Evolutionary conservation across 2,888 invertebrate species (phyloP).

Genomic region (Epinotia demarniana): DNA sequence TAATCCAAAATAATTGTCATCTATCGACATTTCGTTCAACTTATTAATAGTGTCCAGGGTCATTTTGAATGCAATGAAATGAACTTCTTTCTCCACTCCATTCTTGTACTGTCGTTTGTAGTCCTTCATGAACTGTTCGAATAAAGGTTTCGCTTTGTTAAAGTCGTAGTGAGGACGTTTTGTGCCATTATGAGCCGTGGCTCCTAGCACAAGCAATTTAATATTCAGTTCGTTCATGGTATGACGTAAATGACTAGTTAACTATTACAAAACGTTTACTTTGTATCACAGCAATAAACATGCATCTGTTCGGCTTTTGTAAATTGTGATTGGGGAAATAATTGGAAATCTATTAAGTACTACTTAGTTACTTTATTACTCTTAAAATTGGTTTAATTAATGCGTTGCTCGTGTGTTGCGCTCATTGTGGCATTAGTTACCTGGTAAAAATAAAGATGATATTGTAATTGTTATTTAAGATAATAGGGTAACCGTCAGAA

Average conservation of each 20-base stretch:
- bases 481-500: no score
- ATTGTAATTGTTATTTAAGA: background rate
- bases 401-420: background rate
- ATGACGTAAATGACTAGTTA: background rate
- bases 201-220: background rate
- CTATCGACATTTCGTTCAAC: slow-evolving; percentile 46
- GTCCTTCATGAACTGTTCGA: slow-evolving; percentile 17
- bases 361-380: background rate
- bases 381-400: background rate
- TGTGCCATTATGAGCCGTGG: background rate
- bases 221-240: background rate
- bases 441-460: background rate
- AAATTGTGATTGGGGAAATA: background rate
- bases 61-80: slow-evolving; percentile 25
- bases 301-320: background rate
- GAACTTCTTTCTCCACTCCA: slow-evolving; percentile 1
- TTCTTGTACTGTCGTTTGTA: slow-evolving; percentile 15
- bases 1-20: slow-evolving; percentile 54
- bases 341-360: background rate
- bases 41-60: slow-evolving; percentile 56
- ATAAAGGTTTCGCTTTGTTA: slow-evolving; percentile 3
- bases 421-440: background rate
- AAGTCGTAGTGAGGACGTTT: background rate
- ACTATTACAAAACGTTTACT: background rate
- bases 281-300: background rate